These are phyloP conservation scores for Halocynthia aurantium DNA, from an alignment of 23 tunicate genomes.

Conservation along the genomic window DNA sequence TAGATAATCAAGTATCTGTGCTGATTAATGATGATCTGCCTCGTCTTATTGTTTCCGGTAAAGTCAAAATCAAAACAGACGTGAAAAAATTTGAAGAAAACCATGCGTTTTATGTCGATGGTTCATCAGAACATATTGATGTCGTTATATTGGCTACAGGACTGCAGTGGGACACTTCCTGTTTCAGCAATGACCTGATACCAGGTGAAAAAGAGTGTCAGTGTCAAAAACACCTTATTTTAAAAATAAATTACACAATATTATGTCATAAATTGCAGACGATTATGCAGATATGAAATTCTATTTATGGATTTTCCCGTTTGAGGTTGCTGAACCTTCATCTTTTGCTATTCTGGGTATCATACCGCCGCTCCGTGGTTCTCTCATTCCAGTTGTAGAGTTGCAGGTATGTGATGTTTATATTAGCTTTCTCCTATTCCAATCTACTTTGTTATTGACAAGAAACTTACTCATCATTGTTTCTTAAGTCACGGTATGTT, in stretches of 20 bases:
- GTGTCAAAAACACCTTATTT: too few relatives aligned
- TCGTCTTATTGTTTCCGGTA: conserved; percentile 31
- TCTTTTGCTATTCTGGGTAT: conserved; percentile 56
- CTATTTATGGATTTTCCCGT: conserved; percentile 63
- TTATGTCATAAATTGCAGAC: not conserved
- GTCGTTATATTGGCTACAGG: conserved; percentile 51
- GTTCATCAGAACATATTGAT: conserved; percentile 40
- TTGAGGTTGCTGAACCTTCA: conserved; percentile 15
- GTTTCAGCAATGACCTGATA: conserved; percentile 33
- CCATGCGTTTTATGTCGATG: conserved; percentile 29
- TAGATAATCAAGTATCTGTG: not conserved
- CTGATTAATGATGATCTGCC: conserved; percentile 49
- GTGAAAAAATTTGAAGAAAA: conserved; percentile 20
- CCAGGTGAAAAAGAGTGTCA: conserved; percentile 58
- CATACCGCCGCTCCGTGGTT: conserved; percentile 34
- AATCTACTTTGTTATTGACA: not conserved
- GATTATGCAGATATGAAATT: conserved; percentile 15
- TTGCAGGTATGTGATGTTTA: conserved; percentile 29
- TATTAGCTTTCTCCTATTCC: not conserved
- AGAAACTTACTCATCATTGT: not conserved
- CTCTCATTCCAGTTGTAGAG: conserved; percentile 22
- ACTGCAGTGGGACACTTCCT: conserved; percentile 23
- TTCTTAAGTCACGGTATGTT: conserved; percentile 35
- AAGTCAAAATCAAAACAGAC: conserved; percentile 33
- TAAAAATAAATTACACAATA: not conserved